A percentile compares a stretch with the other conserved stretches of the same genome.
Evolutionary conservation across 2,888 invertebrate species (phyloP).

Genomic region (Venustoraphidia nigricollis): DNA sequence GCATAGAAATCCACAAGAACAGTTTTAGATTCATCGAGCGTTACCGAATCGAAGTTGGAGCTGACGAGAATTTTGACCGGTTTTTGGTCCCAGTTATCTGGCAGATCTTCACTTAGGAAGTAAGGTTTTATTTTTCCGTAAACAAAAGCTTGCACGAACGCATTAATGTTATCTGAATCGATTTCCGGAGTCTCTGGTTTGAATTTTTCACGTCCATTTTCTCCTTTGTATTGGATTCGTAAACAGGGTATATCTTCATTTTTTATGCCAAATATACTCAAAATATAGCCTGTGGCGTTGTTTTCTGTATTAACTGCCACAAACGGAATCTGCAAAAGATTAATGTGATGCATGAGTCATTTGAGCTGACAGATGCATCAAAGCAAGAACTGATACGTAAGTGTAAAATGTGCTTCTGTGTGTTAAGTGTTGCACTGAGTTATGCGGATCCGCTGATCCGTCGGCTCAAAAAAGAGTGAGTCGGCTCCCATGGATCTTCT

Average conservation of each 20-base stretch:
- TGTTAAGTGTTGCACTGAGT: too few relatives aligned
- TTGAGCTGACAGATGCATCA: too few relatives aligned
- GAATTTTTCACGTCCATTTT: constrained; percentile 49
- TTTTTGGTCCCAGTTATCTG: constrained; percentile 92
- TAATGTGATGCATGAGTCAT: too few relatives aligned
- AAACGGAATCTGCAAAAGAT: constrained; percentile 53
- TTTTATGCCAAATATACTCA: constrained; percentile 98
- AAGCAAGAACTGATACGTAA: too few relatives aligned
- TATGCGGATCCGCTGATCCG: too few relatives aligned
- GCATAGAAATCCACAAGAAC: constrained; percentile 50
- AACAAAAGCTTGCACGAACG: constrained; percentile 79
- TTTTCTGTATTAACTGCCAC: constrained; percentile 92
- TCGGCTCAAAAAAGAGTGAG: too few relatives aligned
- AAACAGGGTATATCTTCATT: constrained; percentile 83
- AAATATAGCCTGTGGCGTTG: constrained; percentile 89
- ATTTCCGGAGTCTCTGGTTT: constrained; percentile 72
- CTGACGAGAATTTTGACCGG: constrained; percentile 58
- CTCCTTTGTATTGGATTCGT: constrained; percentile 88
- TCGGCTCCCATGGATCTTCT: too few relatives aligned
- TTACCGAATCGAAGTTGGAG: too few relatives aligned
- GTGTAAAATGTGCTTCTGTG: too few relatives aligned
- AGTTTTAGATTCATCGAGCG: too few relatives aligned
- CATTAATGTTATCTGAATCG: constrained; percentile 47
- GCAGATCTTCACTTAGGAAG: constrained; percentile 82
- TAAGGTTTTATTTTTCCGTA: constrained; percentile 92